These are phyloP conservation scores for Syritta pipiens DNA, from an alignment of 2,888 invertebrate species.

Conservation along the genomic window DNA sequence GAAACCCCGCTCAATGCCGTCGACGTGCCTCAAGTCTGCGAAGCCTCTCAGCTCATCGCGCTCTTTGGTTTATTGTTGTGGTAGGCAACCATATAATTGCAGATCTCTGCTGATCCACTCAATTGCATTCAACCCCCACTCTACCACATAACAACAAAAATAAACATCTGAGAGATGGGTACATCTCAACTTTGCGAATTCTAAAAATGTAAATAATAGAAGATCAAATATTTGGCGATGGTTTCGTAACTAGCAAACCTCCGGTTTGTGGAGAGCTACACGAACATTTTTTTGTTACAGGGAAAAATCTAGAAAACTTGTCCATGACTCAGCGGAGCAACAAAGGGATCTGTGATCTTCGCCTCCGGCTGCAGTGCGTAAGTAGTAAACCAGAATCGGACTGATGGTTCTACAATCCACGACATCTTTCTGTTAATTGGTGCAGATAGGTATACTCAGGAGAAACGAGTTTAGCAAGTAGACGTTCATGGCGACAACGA, in stretches of 20 bases:
- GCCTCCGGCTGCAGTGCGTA: conserved; percentile 16
- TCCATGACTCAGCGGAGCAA: conserved; percentile 34
- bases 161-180: neutral
- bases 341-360: conserved; percentile 38
- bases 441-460: conserved; percentile 55
- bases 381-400: conserved; percentile 46
- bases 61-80: conserved; percentile 61
- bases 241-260: too few relatives aligned
- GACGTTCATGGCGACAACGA: conserved; percentile 41
- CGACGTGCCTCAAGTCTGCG: conserved; percentile 10
- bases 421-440: too few relatives aligned
- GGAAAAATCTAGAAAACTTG: too few relatives aligned
- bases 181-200: neutral
- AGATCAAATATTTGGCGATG: too few relatives aligned
- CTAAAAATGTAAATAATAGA: too few relatives aligned
- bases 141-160: neutral
- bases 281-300: too few relatives aligned
- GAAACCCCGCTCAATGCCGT: conserved; percentile 63
- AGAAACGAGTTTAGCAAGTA: conserved; percentile 63
- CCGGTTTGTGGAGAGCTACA: too few relatives aligned
- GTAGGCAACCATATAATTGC: conserved; percentile 66
- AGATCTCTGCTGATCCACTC: conserved; percentile 34
- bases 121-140: conserved; percentile 42
- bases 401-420: too few relatives aligned
- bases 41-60: conserved; percentile 1